These are phyloP conservation scores for Euwallacea fornicatus DNA, from an alignment of 1,140 invertebrate species.

Conservation along the genomic window DNA sequence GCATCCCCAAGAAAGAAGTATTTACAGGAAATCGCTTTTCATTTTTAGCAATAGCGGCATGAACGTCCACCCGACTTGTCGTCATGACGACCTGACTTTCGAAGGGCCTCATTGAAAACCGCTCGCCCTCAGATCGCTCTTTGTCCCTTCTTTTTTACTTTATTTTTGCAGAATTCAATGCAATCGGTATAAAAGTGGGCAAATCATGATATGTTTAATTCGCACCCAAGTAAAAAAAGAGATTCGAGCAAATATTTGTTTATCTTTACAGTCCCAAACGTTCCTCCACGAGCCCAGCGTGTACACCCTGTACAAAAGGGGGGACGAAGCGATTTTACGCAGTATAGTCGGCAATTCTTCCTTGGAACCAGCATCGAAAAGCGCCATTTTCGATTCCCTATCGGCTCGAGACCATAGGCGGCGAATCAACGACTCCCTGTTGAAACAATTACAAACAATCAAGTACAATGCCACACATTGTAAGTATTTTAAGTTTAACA, in stretches of 20 bases:
- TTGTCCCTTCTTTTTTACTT: not conserved
- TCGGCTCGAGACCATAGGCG: not conserved
- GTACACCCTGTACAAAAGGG: constrained; percentile 29
- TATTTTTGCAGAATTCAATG: constrained; percentile 1
- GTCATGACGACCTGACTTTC: constrained; percentile 10
- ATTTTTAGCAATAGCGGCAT: constrained; percentile 1
- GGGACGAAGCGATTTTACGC: constrained; percentile 22
- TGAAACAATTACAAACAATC: constrained; percentile 25
- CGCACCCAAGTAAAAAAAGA: too few species aligned
- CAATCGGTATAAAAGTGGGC: too few species aligned
- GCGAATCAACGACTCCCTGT: constrained; percentile 18
- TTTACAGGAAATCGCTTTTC: constrained; percentile 8
- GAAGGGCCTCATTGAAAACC: not conserved
- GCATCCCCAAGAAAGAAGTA: too few species aligned
- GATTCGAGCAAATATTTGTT: not conserved
- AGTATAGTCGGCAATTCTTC: constrained; percentile 31
- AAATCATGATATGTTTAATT: too few species aligned
- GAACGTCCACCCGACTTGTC: constrained; percentile 7
- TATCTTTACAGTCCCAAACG: constrained; percentile 45
- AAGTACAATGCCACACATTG: constrained; percentile 31
- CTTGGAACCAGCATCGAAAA: constrained; percentile 27
- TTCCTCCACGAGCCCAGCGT: constrained; percentile 37
- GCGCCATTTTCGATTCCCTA: constrained; percentile 27
- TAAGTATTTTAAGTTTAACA: constrained; percentile 18
- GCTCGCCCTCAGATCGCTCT: not conserved